Conservation (phyloP, 2,113 vertebrate genomes). For the Echinops telfairi region DNA sequence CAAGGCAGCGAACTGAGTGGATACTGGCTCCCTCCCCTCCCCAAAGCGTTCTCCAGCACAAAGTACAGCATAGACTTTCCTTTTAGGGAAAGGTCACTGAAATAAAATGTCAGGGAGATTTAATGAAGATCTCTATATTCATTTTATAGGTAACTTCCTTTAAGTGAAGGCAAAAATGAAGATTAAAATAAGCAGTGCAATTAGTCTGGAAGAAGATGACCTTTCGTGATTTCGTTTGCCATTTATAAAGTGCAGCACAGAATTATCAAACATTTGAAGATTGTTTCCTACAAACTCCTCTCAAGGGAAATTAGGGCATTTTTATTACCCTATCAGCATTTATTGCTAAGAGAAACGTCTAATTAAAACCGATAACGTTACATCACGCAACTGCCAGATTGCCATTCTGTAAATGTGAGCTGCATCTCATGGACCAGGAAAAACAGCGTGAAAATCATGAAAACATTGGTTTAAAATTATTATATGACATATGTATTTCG, state of each 20-base stretch:
- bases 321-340: conserved; percentile 82
- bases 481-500: conserved; percentile 1
- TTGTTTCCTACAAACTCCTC: conserved; percentile 71
- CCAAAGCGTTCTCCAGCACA: conserved; percentile 46
- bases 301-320: conserved; percentile 83
- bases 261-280: conserved; percentile 77
- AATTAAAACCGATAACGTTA: conserved; percentile 84
- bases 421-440: conserved; percentile 25
- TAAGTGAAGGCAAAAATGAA: conserved; percentile 71
- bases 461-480: neutral
- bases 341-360: conserved; percentile 82
- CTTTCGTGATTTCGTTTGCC: conserved; percentile 81
- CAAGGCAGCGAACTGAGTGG: conserved; percentile 48
- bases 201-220: conserved; percentile 78
- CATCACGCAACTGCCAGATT: conserved; percentile 71
- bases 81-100: conserved; percentile 67
- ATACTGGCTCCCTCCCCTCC: conserved; percentile 29
- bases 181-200: conserved; percentile 73
- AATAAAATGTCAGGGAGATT: conserved; percentile 65
- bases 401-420: conserved; percentile 66
- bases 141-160: conserved; percentile 70
- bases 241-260: conserved; percentile 75
- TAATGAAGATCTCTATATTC: conserved; percentile 62
- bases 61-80: conserved; percentile 55
- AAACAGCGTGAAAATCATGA: neutral